Percentiles rank a stretch among this genome's conserved stretches.
Conservation (phyloP, 2,888 invertebrate species). For the Serrognathus titanus region DNA sequence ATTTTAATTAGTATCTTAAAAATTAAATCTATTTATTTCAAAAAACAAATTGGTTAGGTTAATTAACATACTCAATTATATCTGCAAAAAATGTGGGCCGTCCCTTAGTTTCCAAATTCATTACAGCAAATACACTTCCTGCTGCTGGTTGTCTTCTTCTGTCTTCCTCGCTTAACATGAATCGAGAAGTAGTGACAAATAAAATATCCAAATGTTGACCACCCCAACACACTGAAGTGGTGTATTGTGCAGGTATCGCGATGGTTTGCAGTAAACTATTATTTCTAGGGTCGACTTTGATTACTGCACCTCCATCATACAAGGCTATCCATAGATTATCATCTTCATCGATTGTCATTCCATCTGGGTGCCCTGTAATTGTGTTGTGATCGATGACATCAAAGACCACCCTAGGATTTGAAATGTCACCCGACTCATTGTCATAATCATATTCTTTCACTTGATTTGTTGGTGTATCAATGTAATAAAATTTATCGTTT, state of each 20-base stretch:
- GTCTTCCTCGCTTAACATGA: slow-evolving; percentile 31
- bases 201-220: slow-evolving; percentile 58
- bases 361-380: slow-evolving; percentile 35
- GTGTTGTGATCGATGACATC: slow-evolving; percentile 25
- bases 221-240: slow-evolving; percentile 64
- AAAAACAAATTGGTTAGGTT: neutral
- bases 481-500: slow-evolving; percentile 71
- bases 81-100: slow-evolving; percentile 36
- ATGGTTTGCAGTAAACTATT: slow-evolving; percentile 50
- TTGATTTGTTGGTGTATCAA: slow-evolving; percentile 66
- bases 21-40: too few species aligned
- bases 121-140: slow-evolving; percentile 45
- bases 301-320: slow-evolving; percentile 61
- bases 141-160: slow-evolving; percentile 47
- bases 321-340: slow-evolving; percentile 77
- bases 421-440: slow-evolving; percentile 53
- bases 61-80: slow-evolving; percentile 27
- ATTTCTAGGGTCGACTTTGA: slow-evolving; percentile 51
- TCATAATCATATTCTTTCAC: slow-evolving; percentile 71
- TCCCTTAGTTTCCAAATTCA: slow-evolving; percentile 38
- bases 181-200: slow-evolving; percentile 58
- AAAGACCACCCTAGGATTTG: slow-evolving; percentile 34
- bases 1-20: too few species aligned
- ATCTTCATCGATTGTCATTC: slow-evolving; percentile 76
- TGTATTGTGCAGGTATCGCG: slow-evolving; percentile 54